Evolutionary conservation across 2,797 vertebrate species (phyloP).

Genomic region (Anguilla pacifica): DNA sequence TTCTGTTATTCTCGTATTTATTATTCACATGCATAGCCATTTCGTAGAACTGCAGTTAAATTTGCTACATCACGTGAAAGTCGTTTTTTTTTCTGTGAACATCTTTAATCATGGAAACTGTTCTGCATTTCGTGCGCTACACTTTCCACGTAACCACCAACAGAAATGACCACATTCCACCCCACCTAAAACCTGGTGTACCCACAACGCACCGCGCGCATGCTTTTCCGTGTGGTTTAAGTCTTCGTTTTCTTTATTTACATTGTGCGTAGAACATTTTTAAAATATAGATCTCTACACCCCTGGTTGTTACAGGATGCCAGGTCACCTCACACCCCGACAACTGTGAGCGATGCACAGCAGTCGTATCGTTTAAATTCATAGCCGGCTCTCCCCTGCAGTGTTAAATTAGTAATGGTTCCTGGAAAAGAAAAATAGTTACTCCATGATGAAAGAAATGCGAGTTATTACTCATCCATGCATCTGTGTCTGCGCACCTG

Average conservation of each 20-base stretch:
- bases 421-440: not conserved
- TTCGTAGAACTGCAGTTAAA: not conserved
- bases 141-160: not conserved
- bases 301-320: not conserved
- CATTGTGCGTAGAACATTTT: not conserved
- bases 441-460: not conserved
- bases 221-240: not conserved
- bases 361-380: not conserved
- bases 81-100: not conserved
- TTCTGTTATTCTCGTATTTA: not conserved
- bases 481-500: not conserved
- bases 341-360: not conserved
- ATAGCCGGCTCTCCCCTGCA: not conserved
- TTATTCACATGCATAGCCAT: not conserved
- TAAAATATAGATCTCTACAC: not conserved
- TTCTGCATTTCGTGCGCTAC: not conserved
- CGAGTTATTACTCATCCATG: not conserved
- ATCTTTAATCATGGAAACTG: not conserved
- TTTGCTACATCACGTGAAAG: not conserved
- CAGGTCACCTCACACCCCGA: not conserved
- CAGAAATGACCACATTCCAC: not conserved
- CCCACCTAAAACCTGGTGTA: not conserved
- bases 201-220: not conserved
- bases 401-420: not conserved
- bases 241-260: not conserved